Conservation (phyloP, 2,797 vertebrate genomes). For the Periparus ater region DNA sequence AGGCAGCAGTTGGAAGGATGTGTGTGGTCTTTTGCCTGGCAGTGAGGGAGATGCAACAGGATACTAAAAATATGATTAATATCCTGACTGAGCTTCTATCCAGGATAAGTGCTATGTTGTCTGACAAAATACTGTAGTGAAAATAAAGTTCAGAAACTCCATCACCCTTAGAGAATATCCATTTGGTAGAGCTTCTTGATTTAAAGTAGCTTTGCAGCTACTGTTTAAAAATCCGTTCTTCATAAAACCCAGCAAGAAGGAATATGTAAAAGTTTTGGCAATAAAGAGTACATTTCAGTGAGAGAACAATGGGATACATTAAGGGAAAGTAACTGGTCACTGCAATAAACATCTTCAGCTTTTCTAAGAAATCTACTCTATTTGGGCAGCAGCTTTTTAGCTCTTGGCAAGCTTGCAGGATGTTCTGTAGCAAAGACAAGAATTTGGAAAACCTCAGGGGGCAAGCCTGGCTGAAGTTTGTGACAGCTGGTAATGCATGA, state of each 20-base stretch:
- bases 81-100: not conserved
- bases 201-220: not conserved
- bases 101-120: not conserved
- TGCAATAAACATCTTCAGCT: constrained; percentile 6
- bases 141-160: not conserved
- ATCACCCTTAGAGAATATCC: not conserved
- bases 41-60: not conserved
- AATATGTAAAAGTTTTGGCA: not conserved
- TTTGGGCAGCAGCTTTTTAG: constrained; percentile 5
- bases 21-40: not conserved
- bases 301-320: not conserved
- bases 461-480: not conserved
- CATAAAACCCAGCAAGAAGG: not conserved
- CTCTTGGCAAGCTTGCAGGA: constrained; percentile 12
- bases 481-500: not conserved
- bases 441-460: constrained; percentile 2
- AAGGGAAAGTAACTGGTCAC: not conserved
- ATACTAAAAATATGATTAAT: not conserved
- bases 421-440: constrained; percentile 12
- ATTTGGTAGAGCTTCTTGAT: not conserved
- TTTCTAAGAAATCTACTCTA: constrained; percentile 6
- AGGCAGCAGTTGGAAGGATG: not conserved
- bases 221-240: not conserved
- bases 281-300: not conserved
- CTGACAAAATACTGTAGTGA: not conserved